A percentile compares a stretch with the other conserved stretches of the same genome.
Conservation (phyloP, 2,113 vertebrate genomes). For the Coptodon bakossiorum region DNA sequence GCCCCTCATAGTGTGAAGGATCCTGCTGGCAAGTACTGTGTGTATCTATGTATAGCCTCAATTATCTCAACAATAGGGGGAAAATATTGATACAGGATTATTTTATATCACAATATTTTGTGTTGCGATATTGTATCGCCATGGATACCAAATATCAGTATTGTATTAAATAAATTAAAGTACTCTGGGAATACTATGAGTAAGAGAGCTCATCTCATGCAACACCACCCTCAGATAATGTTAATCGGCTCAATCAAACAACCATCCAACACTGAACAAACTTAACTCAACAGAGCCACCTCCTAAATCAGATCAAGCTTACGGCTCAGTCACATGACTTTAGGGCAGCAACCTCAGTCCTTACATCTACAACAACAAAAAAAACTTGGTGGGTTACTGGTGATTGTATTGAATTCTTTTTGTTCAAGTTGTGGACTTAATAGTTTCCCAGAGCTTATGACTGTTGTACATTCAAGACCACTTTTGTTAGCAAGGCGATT, state of each 20-base stretch:
- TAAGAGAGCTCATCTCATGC: not conserved
- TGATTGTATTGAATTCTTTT: not conserved
- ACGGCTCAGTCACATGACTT: not conserved
- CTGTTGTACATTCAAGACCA: not conserved
- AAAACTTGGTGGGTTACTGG: not conserved
- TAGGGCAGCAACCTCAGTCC: not conserved
- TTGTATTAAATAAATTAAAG: not conserved
- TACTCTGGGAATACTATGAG: not conserved
- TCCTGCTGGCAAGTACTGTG: not conserved
- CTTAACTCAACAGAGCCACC: not conserved
- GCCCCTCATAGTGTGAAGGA: not conserved
- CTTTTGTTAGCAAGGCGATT: not conserved
- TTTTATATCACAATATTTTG: not conserved
- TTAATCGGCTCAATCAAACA: not conserved
- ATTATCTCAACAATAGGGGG: not conserved
- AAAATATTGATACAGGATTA: not conserved
- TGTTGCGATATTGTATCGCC: fast-evolving
- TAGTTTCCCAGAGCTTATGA: not conserved
- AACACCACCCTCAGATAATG: not conserved
- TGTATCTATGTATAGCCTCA: not conserved
- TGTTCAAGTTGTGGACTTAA: not conserved
- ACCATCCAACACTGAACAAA: not conserved
- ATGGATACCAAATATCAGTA: not conserved
- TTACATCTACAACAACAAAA: not conserved
- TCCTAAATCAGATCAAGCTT: not conserved